Evolutionary conservation across 1,140 invertebrate genomes (phyloP), one percentile per base, ranked within the genome.

Genomic region (Drosophila bocqueti): DNA sequence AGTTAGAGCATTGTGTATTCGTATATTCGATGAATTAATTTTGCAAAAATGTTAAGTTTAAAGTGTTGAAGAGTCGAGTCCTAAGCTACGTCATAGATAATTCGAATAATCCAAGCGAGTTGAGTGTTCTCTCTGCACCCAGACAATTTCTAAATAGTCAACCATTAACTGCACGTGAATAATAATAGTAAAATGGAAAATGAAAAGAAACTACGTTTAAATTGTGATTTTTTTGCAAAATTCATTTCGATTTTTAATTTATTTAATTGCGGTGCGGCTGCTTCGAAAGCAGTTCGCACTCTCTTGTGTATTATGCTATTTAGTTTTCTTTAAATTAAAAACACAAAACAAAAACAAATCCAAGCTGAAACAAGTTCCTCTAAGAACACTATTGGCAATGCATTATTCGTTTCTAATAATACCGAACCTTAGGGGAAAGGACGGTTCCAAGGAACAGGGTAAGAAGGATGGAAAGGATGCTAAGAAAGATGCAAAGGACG

Each of bases 251-350:
- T 76, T 81, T 74, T 81, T 74, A 61, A 74, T 74, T 74, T 73
- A 74, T 74, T 74, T 18, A 61, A 84, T 78, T 74, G 43, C 46
- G 47, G 69, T 15, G 55, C 68, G 10, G 49, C 84, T 71, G 83
- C 83, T 83, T 80, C 18, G 43, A 63, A 79, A 79, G 79, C 79
- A 66, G 78, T 49, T n/a, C 57, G 74, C 66, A 65, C 21, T 45
- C 60, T 65, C 67, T 78, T 61, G 77, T 87, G 85, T 89, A 90
- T 89, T 89, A 89, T 79, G 81, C 84, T 75, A 81, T 87, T 81
- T 68, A 75, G 67, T 83, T 83, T 89, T 68, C 78, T 58, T 81
- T 71, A 71, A 78, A 84, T 89, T 75, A 89, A 86, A 57, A 81
- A 77, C 50, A 64, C 68, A 57, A 64, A 79, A 61, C 66, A 43